Evolutionary conservation across 2,888 invertebrate species (phyloP), one percentile per base, ranked within the genome.

Genomic region (Orthosia cruda): DNA sequence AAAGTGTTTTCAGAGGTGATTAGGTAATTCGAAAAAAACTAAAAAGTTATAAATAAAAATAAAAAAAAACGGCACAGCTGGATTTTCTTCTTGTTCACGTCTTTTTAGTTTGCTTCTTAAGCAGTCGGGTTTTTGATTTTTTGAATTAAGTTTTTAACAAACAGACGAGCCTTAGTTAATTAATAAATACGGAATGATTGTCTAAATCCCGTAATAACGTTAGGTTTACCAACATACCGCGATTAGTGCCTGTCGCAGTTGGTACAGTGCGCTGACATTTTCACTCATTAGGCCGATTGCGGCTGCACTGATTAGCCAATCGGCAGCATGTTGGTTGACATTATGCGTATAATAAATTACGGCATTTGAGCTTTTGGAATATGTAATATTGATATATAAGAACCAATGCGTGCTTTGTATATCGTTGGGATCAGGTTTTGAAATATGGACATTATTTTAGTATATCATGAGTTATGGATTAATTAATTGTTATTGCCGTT

Each of bases 301-400:
- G 70, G 70, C 61, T 47, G 67, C 67, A 82, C 71, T 85, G 85
- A 84, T 84, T 84, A 85, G 76, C 71, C 84, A 85, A 84, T 84
- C 78, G 63, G 66, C 76, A 69, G 68, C 67, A 57, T 72, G 83
- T 79, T 82, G 75, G 83, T 79, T 82, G 75, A 84, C 70, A 85
- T 85, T 71, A 81, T 45, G 61, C 71, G 76, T 82, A 67, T 84
- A 76, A 85, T 78, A 84, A 80, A 83, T 83, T 73, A 80, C 55
- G 49, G 80, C 68, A 80, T 80, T 74, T 69, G 58, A 74, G 49
- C 74, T 58, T 66, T 59, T 61, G 58, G 45, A 63, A 71, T 71
- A 61, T 61, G 26, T 59, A 20, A 72, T 73, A 18, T 49, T 49
- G 45, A 58, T 69, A 55, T 20, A 58, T 71, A 73, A 7, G 52